A percentile compares a stretch with the other conserved stretches of the same genome.
These are phyloP conservation scores for Aurelia coerulea DNA, from an alignment of 30 jellyfish, hydroid and myxozoan species.

Conservation along the genomic window DNA sequence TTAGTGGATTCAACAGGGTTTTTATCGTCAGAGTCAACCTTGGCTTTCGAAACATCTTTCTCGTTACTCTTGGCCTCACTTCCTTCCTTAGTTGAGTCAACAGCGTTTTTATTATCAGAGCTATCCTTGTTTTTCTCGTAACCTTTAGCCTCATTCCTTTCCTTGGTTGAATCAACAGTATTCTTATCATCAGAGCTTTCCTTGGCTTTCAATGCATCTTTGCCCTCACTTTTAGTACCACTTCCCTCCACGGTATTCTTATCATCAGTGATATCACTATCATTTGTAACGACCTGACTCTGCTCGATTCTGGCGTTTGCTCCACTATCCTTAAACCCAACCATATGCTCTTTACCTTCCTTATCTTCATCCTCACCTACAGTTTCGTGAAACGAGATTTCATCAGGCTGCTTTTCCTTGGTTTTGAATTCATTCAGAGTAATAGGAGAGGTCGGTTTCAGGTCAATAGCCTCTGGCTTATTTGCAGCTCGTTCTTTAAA, in stretches of 20 bases:
- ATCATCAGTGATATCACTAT: constrained; percentile 3
- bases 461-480: neutral
- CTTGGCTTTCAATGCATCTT: neutral
- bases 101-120: neutral
- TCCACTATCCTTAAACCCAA: neutral
- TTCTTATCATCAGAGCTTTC: neutral
- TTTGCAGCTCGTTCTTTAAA: neutral
- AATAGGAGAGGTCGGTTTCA: constrained; percentile 21
- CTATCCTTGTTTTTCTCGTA: constrained; percentile 14
- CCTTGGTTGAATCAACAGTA: neutral
- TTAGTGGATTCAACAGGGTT: neutral
- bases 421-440: constrained; percentile 34
- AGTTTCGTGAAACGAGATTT: constrained; percentile 24
- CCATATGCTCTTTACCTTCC: neutral
- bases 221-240: neutral
- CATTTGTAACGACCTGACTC: constrained; percentile 15
- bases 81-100: neutral
- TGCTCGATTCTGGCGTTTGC: neutral
- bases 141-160: neutral
- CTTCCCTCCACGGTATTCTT: neutral
- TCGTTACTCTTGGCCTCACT: neutral
- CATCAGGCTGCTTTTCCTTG: constrained; percentile 39
- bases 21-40: neutral
- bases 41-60: neutral
- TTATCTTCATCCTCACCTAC: neutral